Conservation (phyloP, 2,888 invertebrate species). For the Dryobota labecula region DNA sequence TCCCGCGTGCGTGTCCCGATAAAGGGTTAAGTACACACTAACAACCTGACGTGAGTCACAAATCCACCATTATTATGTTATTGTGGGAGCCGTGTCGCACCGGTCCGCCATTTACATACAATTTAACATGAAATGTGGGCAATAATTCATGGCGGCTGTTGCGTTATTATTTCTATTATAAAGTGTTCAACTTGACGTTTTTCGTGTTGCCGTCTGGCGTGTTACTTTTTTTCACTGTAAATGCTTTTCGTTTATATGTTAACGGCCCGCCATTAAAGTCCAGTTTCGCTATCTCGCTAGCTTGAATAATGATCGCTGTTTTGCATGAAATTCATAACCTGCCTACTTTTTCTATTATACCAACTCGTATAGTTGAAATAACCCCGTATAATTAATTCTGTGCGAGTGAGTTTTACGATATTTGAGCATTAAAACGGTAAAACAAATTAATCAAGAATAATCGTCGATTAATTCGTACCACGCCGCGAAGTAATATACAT, state of each 20-base stretch:
- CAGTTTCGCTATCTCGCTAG: conserved; percentile 74
- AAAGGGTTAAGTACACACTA: conserved; percentile 90
- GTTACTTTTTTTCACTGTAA: conserved; percentile 76
- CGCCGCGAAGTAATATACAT: conserved; percentile 64
- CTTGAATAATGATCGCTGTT: conserved; percentile 76
- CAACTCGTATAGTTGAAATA: conserved; percentile 69
- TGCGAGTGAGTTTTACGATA: conserved; percentile 73
- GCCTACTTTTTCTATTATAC: conserved; percentile 66
- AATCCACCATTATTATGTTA: conserved; percentile 90
- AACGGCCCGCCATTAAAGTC: conserved; percentile 79
- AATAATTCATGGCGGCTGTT: conserved; percentile 88
- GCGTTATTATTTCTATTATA: conserved; percentile 89
- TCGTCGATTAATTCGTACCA: conserved; percentile 69
- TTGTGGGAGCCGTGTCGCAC: conserved; percentile 89
- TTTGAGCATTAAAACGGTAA: conserved; percentile 70
- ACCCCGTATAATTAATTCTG: conserved; percentile 72
- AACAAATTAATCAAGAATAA: conserved; percentile 76
- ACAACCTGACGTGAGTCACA: conserved; percentile 90
- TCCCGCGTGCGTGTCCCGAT: conserved; percentile 89
- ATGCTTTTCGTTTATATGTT: conserved; percentile 77
- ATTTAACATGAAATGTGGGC: conserved; percentile 90
- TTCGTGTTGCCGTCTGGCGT: conserved; percentile 83
- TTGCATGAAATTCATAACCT: conserved; percentile 75
- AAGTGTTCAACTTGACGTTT: conserved; percentile 86
- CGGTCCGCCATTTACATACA: conserved; percentile 89